Evolutionary conservation across 2,113 vertebrate genomes (phyloP).

Genomic region (Anoura caudifer): DNA sequence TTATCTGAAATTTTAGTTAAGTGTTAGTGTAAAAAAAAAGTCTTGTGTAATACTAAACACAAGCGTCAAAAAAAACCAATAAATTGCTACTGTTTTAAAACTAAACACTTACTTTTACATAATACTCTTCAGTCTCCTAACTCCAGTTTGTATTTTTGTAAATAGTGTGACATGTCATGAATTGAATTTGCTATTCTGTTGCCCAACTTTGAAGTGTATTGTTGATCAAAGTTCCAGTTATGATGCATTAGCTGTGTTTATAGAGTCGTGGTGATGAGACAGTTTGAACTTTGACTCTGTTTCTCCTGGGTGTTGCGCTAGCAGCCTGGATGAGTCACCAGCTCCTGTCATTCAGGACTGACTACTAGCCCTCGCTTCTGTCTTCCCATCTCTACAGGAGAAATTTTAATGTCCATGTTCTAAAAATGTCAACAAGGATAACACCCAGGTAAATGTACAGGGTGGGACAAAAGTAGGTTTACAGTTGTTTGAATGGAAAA

Average conservation of each 20-base stretch:
- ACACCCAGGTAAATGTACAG: neutral
- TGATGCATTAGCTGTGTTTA: neutral
- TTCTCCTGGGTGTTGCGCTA: neutral
- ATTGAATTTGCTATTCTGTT: neutral
- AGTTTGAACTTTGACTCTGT: constrained; percentile 14
- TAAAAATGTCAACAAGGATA: neutral
- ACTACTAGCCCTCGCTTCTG: neutral
- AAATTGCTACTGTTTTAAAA: neutral
- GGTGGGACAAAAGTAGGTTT: neutral
- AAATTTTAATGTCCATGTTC: neutral
- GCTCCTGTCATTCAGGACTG: neutral
- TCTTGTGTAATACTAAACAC: neutral
- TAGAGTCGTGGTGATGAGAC: accelerated
- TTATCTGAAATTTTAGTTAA: neutral
- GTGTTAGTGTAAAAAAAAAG: neutral
- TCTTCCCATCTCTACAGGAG: neutral
- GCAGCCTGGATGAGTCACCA: neutral
- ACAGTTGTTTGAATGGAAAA: neutral
- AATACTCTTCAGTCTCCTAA: neutral
- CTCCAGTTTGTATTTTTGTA: neutral
- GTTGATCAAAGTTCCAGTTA: neutral
- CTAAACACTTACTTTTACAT: neutral
- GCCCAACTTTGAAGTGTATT: neutral
- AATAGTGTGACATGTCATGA: neutral
- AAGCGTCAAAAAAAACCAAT: neutral